Conservation (phyloP, 2,113 vertebrate genomes). For the Silurus meridionalis region DNA sequence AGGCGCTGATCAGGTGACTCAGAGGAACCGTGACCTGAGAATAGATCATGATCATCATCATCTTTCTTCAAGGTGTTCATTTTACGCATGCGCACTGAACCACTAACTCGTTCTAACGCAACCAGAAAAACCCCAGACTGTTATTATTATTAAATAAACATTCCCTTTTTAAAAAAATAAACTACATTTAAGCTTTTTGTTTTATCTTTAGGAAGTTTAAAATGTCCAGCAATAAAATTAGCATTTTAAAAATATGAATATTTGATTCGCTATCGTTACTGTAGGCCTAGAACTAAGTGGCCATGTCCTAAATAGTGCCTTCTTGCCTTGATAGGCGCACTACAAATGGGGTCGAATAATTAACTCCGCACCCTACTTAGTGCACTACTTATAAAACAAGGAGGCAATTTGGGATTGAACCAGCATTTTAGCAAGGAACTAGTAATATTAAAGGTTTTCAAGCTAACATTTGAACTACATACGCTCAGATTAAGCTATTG, state of each 20-base stretch:
- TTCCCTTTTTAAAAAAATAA: no score
- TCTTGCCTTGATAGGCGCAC: background rate
- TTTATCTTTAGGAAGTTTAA: no score
- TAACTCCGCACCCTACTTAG: background rate
- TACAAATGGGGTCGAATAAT: background rate
- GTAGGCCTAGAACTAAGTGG: background rate
- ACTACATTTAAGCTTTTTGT: background rate
- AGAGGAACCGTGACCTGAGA: slow-evolving; percentile 90
- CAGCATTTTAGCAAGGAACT: background rate
- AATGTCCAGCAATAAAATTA: no score
- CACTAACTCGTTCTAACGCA: background rate
- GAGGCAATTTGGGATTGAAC: background rate
- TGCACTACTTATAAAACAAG: background rate
- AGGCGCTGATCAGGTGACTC: slow-evolving; percentile 93
- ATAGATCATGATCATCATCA: background rate
- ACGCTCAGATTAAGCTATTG: background rate
- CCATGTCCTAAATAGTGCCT: background rate
- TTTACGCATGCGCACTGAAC: background rate
- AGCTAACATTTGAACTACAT: background rate
- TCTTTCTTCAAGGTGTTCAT: background rate
- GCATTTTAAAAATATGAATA: no score
- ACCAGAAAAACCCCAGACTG: background rate
- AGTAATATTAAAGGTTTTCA: background rate
- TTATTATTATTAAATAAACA: no score
- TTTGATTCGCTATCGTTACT: background rate